Conservation (phyloP, 2,888 invertebrate genomes). For the Lasioglossum pauxillum region DNA sequence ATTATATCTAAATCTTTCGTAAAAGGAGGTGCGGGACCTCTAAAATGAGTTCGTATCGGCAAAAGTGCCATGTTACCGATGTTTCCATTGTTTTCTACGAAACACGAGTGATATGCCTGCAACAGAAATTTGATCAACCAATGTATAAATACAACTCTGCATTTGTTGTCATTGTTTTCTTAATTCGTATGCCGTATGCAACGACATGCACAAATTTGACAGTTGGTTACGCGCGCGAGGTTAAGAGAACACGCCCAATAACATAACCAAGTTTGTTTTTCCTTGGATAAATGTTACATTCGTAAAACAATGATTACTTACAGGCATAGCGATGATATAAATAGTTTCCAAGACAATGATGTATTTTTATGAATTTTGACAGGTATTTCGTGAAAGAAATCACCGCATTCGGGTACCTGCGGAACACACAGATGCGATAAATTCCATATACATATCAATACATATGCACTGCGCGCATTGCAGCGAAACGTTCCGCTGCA, state of each 20-base stretch:
- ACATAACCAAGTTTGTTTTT: not conserved
- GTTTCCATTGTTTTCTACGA: conserved; percentile 89
- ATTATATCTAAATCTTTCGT: conserved; percentile 94
- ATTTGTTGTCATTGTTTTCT: not conserved
- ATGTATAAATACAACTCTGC: not conserved
- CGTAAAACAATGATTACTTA: conserved; percentile 41
- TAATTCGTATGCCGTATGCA: not conserved
- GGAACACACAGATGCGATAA: not conserved
- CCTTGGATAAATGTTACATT: not conserved
- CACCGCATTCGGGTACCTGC: not conserved
- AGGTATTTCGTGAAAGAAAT: not conserved
- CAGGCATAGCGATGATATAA: conserved; percentile 56
- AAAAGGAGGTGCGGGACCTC: conserved; percentile 95
- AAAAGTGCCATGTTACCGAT: conserved; percentile 97
- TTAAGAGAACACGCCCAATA: conserved; percentile 55
- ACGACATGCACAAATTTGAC: not conserved
- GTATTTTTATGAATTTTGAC: not conserved
- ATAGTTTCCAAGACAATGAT: not conserved
- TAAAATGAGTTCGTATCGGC: conserved; percentile 94
- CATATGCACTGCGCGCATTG: not conserved
- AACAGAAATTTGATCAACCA: conserved; percentile 16
- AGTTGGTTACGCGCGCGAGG: not conserved
- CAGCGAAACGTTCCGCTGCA: not conserved
- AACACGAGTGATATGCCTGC: conserved; percentile 98
- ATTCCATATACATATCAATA: not conserved